Evolutionary conservation across 2,888 invertebrate genomes (phyloP).

Genomic region (Tipula vernalis): DNA sequence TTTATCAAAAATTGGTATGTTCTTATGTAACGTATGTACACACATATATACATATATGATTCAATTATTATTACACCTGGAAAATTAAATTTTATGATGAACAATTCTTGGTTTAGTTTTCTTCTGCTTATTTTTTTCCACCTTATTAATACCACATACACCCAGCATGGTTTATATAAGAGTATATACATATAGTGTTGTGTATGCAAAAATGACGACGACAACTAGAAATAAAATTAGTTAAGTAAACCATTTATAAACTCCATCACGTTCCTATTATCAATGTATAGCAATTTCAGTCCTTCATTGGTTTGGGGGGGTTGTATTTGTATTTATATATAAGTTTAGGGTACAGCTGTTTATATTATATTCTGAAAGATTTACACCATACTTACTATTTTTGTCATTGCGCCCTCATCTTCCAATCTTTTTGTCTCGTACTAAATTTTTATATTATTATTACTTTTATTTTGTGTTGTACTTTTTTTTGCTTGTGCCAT

Average conservation of each 20-base stretch:
- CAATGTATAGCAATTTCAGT: constrained; percentile 1
- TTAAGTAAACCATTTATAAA: constrained; percentile 11
- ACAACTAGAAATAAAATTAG: constrained; percentile 5
- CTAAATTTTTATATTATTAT: not conserved
- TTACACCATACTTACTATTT: not conserved
- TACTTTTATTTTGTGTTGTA: not conserved
- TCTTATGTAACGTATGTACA: not conserved
- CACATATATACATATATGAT: not conserved
- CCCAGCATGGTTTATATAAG: not conserved
- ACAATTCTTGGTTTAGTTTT: not conserved
- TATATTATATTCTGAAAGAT: not conserved
- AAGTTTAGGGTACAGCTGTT: not conserved
- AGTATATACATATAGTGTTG: not conserved
- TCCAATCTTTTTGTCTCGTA: not conserved
- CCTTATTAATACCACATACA: not conserved
- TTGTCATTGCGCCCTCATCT: not conserved
- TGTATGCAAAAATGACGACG: not conserved
- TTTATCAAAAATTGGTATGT: not conserved
- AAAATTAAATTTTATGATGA: constrained; percentile 4
- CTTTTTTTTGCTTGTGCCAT: not conserved
- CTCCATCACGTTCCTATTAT: constrained; percentile 11
- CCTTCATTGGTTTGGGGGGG: constrained; percentile 9
- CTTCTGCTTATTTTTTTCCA: not conserved
- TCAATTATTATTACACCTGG: constrained; percentile 4
- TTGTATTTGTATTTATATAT: not conserved